Base-by-base conservation (phyloP, 2,797 vertebrate genomes). In the Diplodus puntazzo region DNA sequence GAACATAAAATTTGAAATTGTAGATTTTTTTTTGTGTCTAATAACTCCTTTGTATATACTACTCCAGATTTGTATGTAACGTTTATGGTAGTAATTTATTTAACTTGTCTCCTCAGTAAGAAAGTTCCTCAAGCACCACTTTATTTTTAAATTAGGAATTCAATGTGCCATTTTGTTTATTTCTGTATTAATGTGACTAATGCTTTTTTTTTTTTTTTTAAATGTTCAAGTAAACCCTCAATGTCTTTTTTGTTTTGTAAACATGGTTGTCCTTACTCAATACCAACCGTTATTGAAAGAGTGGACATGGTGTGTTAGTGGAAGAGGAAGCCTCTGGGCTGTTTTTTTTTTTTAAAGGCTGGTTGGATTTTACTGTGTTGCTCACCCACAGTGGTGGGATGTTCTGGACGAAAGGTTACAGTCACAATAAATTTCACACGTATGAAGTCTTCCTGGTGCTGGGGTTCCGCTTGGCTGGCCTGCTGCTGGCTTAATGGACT, bases 61-160 rank as follows among this genome's bases (percentile, higher is more conserved):
- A 94, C 91, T 93, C 77, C 93, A 95, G 92, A 95, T 95, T 94
- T 96, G 92, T 96, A 95, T 94, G 94, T 94, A 95, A 94, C 87
- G 82, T 96, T 92, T 93, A 94, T 94, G 92, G 90, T 96, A 95
- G 94, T 96, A 96, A 96, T 96, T 96, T 96, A 96, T 96, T 96
- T 96, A 96, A 96, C 94, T 92, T 88, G 92, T 95, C 88, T 95
- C 92, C 88, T 91, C 84, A 83, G 88, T 92, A 94, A 92, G 85
- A 91, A 91, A 88, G 90, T 91, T 92, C 86, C 89, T 92, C 71
- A 88, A 94, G 78, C 89, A 94, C 93, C 92, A 91, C 90, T 93
- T 94, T 92, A 92, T 94, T 94, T 93, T 94, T 75, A 84, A 92
- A 93, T 92, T 95, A 95, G 94, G 91, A 94, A 91, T 93, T 87